A percentile compares a stretch with the other conserved stretches of the same genome.
Evolutionary conservation across 1,140 invertebrate genomes (phyloP).

Genomic region (Monochamus saltuarius): DNA sequence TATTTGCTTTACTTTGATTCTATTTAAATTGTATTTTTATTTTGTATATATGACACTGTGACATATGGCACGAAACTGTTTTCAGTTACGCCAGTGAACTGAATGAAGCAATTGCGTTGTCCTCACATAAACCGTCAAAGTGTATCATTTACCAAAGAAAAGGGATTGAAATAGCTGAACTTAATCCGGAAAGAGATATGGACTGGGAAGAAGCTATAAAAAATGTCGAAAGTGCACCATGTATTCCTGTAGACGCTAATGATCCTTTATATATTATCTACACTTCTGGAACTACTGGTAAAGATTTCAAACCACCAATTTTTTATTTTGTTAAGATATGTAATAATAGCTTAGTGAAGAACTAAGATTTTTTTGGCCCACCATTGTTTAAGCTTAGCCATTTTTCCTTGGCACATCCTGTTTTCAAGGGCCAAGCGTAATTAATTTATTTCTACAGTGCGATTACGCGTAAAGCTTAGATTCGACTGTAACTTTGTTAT

Average conservation of each 20-base stretch:
- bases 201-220: constrained; percentile 75
- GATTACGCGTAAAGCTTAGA: no score
- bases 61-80: constrained; percentile 10
- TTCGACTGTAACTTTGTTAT: no score
- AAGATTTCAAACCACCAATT: neutral
- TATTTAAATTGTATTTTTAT: no score
- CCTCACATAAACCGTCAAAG: constrained; percentile 66
- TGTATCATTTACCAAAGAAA: constrained; percentile 81
- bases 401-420: no score
- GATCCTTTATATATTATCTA: constrained; percentile 91
- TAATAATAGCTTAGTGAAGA: no score
- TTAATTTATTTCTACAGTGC: no score
- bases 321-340: no score
- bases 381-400: no score
- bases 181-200: constrained; percentile 67
- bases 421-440: no score
- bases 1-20: no score
- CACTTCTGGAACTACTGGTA: constrained; percentile 87
- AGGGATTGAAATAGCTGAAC: constrained; percentile 62
- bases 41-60: no score
- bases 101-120: constrained; percentile 78
- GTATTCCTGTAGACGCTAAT: constrained; percentile 83
- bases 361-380: no score
- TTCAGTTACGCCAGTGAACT: constrained; percentile 84
- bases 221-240: constrained; percentile 67